Conservation (phyloP, 2,888 invertebrate genomes). For the Pasiphila rectangulata region DNA sequence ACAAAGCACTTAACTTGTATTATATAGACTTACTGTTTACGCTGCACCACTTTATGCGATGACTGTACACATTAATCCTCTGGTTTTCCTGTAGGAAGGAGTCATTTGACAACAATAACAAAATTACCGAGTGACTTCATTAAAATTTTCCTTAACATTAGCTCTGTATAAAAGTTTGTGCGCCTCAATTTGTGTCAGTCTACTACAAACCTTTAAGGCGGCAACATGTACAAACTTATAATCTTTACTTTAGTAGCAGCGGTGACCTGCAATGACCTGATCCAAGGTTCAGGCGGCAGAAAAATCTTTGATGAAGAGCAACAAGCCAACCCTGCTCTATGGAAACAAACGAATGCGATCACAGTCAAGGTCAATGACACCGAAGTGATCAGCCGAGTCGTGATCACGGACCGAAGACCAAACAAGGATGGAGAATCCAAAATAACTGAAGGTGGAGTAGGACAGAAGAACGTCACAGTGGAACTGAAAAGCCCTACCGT, state of each 20-base stretch:
- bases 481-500: constrained; percentile 66
- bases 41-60: constrained; percentile 29
- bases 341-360: constrained; percentile 54
- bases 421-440: constrained; percentile 64
- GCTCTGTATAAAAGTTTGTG: constrained; percentile 54
- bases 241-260: constrained; percentile 43
- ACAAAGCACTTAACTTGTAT: constrained; percentile 3
- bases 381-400: constrained; percentile 56
- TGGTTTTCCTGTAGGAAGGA: constrained; percentile 67
- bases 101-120: constrained; percentile 51
- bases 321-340: constrained; percentile 61
- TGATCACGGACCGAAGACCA: constrained; percentile 57
- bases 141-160: constrained; percentile 58
- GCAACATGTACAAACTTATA: constrained; percentile 43
- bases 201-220: constrained; percentile 28
- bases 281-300: constrained; percentile 48
- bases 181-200: constrained; percentile 42
- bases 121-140: constrained; percentile 45
- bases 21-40: constrained; percentile 2
- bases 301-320: constrained; percentile 56
- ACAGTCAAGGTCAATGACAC: constrained; percentile 51
- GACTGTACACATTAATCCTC: constrained; percentile 38
- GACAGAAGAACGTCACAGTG: constrained; percentile 59
- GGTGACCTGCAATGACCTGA: constrained; percentile 50
- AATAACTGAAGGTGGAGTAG: constrained; percentile 62